Evolutionary conservation across 2,888 invertebrate genomes (phyloP).

Genomic region (Gymnocheta viridis): DNA sequence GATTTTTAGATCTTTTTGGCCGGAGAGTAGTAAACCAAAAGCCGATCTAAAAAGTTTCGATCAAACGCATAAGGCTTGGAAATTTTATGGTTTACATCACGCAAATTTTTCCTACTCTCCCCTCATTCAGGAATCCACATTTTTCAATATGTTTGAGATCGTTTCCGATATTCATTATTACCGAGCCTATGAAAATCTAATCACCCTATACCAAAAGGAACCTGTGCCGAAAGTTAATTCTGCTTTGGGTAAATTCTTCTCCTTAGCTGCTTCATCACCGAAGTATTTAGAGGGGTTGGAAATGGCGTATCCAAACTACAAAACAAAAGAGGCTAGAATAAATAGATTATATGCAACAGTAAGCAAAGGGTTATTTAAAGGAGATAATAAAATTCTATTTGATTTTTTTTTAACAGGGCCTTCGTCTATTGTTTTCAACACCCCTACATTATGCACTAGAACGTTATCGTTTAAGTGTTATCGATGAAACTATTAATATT

Average conservation of each 20-base stretch:
- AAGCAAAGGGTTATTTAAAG: background rate
- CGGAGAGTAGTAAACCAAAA: background rate
- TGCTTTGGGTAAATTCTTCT: background rate
- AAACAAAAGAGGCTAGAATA: background rate
- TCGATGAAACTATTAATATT: constrained; percentile 84
- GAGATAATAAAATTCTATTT: no score
- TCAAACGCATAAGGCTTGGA: background rate
- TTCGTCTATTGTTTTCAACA: background rate
- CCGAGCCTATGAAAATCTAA: background rate
- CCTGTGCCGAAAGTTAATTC: background rate
- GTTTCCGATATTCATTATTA: background rate
- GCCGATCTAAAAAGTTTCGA: background rate
- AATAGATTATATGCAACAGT: background rate
- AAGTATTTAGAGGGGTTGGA: background rate
- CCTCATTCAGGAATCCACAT: background rate
- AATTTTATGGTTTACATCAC: background rate
- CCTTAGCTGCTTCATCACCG: background rate
- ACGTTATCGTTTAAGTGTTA: constrained; percentile 86
- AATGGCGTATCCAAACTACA: background rate
- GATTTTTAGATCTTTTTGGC: constrained; percentile 77
- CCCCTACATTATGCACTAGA: constrained; percentile 85
- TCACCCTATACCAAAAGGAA: background rate
- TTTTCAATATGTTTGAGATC: background rate
- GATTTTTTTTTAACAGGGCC: background rate
- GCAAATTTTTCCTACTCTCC: background rate